These are phyloP conservation scores for Gallinago media DNA, from an alignment of 2,113 vertebrate genomes.

Conservation along the genomic window DNA sequence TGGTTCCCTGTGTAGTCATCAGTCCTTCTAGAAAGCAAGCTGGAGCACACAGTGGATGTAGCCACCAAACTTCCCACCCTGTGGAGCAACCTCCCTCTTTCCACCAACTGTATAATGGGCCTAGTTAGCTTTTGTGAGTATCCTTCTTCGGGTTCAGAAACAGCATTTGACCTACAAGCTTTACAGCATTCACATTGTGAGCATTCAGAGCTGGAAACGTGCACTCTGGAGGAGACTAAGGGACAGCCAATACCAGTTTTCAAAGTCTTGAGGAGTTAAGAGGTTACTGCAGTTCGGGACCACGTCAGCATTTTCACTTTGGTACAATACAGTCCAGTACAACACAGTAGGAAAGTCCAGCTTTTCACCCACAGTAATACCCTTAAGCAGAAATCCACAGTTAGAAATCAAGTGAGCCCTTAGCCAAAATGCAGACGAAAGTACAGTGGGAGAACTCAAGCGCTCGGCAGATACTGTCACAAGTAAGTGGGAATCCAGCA, in stretches of 20 bases:
- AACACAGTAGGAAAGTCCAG: background rate
- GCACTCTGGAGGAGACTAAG: background rate
- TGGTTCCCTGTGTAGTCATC: background rate
- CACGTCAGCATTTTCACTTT: background rate
- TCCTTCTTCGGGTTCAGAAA: background rate
- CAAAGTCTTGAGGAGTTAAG: background rate
- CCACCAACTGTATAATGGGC: fast-evolving
- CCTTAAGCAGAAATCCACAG: background rate
- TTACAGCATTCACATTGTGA: background rate
- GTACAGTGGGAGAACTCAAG: conserved; percentile 44
- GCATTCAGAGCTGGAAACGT: background rate
- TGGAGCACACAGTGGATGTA: background rate
- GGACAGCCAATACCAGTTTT: background rate
- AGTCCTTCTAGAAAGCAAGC: background rate
- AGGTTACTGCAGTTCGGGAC: background rate
- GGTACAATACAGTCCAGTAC: background rate
- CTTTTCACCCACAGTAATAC: background rate
- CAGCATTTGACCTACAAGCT: background rate
- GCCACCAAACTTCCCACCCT: background rate
- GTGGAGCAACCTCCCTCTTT: background rate
- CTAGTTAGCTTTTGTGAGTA: background rate
- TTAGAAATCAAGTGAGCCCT: conserved; percentile 21
- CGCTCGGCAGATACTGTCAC: conserved; percentile 24
- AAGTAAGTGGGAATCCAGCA: conserved; percentile 57
- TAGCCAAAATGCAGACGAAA: conserved; percentile 48